These are phyloP conservation scores for Tinamus guttatus DNA, from an alignment of 2,113 vertebrate genomes.

Conservation along the genomic window DNA sequence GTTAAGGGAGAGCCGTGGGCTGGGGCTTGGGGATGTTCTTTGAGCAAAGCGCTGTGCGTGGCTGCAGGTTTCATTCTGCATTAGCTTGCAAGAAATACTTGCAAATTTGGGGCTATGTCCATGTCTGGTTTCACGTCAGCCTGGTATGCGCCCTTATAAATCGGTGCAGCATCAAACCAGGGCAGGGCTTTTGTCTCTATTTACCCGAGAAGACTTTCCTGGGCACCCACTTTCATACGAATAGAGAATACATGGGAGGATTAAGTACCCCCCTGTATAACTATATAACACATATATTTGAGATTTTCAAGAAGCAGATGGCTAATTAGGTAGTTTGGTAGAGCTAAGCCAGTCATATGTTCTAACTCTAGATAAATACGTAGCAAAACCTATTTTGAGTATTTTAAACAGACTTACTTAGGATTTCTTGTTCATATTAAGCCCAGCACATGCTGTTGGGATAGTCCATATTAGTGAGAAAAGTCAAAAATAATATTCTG, in stretches of 20 bases:
- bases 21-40: accelerated
- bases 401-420: conserved; percentile 56
- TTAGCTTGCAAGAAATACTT: neutral
- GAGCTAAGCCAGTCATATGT: conserved; percentile 32
- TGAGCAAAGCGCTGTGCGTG: neutral
- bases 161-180: neutral
- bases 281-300: conserved; percentile 45
- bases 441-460: neutral
- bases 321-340: conserved; percentile 59
- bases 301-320: conserved; percentile 54
- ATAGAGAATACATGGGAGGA: neutral
- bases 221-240: neutral
- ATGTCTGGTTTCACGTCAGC: neutral
- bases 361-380: conserved; percentile 73
- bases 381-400: conserved; percentile 46
- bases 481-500: neutral
- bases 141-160: neutral
- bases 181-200: neutral
- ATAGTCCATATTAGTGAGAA: conserved; percentile 16
- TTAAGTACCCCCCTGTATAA: conserved; percentile 21
- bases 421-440: conserved; percentile 31
- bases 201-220: neutral
- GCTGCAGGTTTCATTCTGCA: neutral
- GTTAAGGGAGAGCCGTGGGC: neutral
- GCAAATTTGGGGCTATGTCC: neutral